Percentiles rank a stretch among this genome's conserved stretches.
Evolutionary conservation across 1,140 invertebrate genomes (phyloP).

Genomic region (Ectropis grisescens): DNA sequence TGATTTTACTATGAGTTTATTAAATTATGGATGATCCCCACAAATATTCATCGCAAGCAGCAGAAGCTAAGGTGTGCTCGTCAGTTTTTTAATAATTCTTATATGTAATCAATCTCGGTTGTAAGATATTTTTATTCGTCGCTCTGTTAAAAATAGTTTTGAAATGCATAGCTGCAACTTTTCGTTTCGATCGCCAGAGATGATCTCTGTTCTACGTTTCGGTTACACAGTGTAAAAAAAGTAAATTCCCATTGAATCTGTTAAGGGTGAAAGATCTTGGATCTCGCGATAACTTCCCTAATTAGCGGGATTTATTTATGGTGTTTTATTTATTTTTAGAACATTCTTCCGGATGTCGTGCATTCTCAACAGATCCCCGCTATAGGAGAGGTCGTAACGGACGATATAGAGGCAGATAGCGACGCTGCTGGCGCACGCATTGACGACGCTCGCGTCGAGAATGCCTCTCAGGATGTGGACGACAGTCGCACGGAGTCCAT

Average conservation of each 20-base stretch:
- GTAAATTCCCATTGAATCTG: too few species aligned
- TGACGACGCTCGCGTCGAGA: too few species aligned
- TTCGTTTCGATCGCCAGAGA: slow-evolving; percentile 2
- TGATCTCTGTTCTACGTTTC: slow-evolving; percentile 1
- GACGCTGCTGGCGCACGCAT: too few species aligned
- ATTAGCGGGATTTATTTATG: slow-evolving; percentile 35
- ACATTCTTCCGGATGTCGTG: slow-evolving; percentile 64
- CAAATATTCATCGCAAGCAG: slow-evolving; percentile 32
- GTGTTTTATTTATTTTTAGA: slow-evolving; percentile 65
- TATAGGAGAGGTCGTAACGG: slow-evolving; percentile 20
- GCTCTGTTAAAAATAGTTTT: slow-evolving; percentile 29
- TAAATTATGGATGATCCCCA: slow-evolving; percentile 60
- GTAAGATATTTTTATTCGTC: slow-evolving; percentile 32
- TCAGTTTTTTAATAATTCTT: too few species aligned
- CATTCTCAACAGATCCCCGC: slow-evolving; percentile 57
- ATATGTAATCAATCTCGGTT: too few species aligned
- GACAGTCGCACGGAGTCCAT: slow-evolving; percentile 47
- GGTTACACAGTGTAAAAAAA: neutral
- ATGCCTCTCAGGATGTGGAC: slow-evolving; percentile 28
- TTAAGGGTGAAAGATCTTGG: too few species aligned
- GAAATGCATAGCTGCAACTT: slow-evolving; percentile 20
- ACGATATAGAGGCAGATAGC: slow-evolving; percentile 19
- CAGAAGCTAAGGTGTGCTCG: slow-evolving; percentile 37
- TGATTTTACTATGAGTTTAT: slow-evolving; percentile 51
- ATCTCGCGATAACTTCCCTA: too few species aligned